Evolutionary conservation across 2,888 invertebrate species (phyloP), one percentile per base, ranked within the genome.

Genomic region (Cryptocephalus moraei): DNA sequence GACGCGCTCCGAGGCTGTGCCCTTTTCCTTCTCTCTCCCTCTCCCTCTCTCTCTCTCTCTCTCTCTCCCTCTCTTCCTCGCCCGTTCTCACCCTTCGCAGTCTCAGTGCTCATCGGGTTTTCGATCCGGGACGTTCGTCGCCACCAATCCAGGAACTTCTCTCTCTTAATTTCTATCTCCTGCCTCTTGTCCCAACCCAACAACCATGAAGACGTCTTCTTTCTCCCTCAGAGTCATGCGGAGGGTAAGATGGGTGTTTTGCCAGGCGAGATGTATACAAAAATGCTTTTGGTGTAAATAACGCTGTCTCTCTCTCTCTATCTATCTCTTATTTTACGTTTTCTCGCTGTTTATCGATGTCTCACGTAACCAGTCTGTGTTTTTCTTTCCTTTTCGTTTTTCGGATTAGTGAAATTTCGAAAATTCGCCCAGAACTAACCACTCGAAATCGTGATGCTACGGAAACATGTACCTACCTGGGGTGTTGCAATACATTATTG

Each of bases 151-250:
- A 33, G 14, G 39, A 40, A 46, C 32, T 49, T 33, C 39, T 22
- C 22, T 22, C 22, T 22, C 22, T 22, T 22, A 45, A 32, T 34
- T 42, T 46, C 44, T 48, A 33, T 40, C 41, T 43, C 44, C 40
- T 45, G 22, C 22, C 22, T 22, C 22, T 22, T 22, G 22, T 22
- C 45, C 45, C 33, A 38, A 44, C 33, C 45, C 48, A 45, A 42
- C 41, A 41, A 81, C 76, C 64, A 85, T 84, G 85, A 85, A 84
- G 79, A 84, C 84, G 38, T 84, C 84, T 43, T 84, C 84, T 63
- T 84, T 84, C 67, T 84, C 84, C 13, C 77, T 85, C 44, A 81
- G 84, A 57, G 84, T 85, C 61, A 85, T 84, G 84, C 76, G 84
- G 73, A 78, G 84, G 83, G 85, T 84, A 68, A 80, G 84, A 77